Evolutionary conservation across 1,140 invertebrate genomes (phyloP).

Genomic region (Callitettix versicolor): DNA sequence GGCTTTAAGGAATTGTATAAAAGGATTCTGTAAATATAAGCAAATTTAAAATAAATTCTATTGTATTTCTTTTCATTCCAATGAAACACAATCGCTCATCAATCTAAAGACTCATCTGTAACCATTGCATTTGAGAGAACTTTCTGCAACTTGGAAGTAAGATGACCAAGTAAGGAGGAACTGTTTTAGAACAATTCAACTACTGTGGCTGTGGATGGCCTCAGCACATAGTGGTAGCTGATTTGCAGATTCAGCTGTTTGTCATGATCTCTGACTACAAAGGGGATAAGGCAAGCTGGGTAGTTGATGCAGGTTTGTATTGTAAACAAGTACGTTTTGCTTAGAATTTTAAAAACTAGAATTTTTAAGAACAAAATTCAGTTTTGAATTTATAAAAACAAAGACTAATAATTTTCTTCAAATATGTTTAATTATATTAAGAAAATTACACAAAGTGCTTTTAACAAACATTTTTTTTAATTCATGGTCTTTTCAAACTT

Average conservation of each 20-base stretch:
- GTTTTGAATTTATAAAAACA: background rate
- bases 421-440: too few relatives aligned
- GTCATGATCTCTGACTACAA: slow-evolving; percentile 69
- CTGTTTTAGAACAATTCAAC: slow-evolving; percentile 37
- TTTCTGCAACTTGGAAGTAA: slow-evolving; percentile 43
- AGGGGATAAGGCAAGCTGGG: slow-evolving; percentile 54
- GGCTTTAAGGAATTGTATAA: too few relatives aligned
- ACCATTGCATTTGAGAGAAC: slow-evolving; percentile 53
- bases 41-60: too few relatives aligned
- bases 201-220: slow-evolving; percentile 85
- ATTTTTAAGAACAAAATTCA: too few relatives aligned
- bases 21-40: too few relatives aligned
- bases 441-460: too few relatives aligned
- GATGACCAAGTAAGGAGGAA: slow-evolving; percentile 31
- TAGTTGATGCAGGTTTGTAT: slow-evolving; percentile 16
- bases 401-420: too few relatives aligned
- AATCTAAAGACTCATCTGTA: slow-evolving; percentile 46
- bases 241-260: slow-evolving; percentile 59
- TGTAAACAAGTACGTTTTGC: background rate
- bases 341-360: background rate
- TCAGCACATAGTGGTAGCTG: slow-evolving; percentile 67
- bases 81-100: slow-evolving; percentile 41
- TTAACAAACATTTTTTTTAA: too few relatives aligned
- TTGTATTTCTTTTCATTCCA: slow-evolving; percentile 30
- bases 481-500: too few relatives aligned